Evolutionary conservation across 2,797 vertebrate genomes (phyloP).

Genomic region (Esox masquinongy): DNA sequence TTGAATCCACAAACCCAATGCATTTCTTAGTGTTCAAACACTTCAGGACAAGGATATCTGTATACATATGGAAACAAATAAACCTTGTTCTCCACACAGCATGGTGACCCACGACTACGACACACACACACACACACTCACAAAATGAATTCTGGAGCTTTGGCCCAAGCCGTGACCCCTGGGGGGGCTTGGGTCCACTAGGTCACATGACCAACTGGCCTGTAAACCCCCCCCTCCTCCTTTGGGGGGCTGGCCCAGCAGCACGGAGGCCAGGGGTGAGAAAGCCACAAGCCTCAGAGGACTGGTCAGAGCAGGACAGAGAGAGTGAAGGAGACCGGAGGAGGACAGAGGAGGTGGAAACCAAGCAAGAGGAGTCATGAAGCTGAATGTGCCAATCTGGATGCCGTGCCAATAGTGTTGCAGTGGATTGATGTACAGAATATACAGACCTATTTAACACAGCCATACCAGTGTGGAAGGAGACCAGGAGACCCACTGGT

Average conservation of each 20-base stretch:
- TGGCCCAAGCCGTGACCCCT: slow-evolving; percentile 17
- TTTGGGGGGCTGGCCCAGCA: slow-evolving; percentile 8
- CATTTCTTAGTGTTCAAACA: no score
- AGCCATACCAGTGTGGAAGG: background rate
- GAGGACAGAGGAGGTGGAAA: background rate
- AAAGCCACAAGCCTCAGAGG: background rate
- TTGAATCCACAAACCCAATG: no score
- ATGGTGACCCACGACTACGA: no score
- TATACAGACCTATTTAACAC: background rate
- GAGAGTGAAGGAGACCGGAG: background rate
- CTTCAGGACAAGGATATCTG: no score
- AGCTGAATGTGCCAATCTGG: background rate
- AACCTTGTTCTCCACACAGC: no score
- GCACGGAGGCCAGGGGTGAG: slow-evolving; percentile 4
- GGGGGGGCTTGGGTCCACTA: slow-evolving; percentile 12
- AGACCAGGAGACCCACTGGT: slow-evolving; percentile 11
- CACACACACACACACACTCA: background rate
- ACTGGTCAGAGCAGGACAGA: slow-evolving; percentile 6
- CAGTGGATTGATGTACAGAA: background rate
- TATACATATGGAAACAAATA: no score
- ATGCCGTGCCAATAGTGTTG: slow-evolving; percentile 3
- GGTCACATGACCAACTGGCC: slow-evolving; percentile 25
- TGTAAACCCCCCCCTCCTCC: slow-evolving; percentile 9
- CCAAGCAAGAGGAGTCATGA: slow-evolving; percentile 3
- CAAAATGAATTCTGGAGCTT: background rate